Base-by-base conservation (phyloP, 2,113 vertebrate species). In the Hippopotamus amphibius region DNA sequence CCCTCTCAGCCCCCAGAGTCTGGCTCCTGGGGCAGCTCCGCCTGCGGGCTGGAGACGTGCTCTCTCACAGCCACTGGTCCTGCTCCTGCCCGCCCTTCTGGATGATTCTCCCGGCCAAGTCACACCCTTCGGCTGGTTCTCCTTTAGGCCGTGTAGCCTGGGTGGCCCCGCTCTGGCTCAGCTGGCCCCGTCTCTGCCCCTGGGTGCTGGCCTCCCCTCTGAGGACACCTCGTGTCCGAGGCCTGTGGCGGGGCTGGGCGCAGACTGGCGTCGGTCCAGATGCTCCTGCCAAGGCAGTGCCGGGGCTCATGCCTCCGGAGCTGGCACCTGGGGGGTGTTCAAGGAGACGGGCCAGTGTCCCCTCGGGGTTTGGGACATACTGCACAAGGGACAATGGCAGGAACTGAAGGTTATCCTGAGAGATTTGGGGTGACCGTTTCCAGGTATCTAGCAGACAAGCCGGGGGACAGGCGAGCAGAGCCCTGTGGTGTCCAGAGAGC, bases 41-140 rank as follows among this genome's bases (percentile, higher is more conserved):
- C 61, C 65, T 1, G 2, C 1, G 0, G 3, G 53, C 61, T 21
- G 33, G 28, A 59, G 88, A 13, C 0, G 5, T 0, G 0, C 46
- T 10, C 24, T 11, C 7, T 46, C 9, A 6, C 26, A 15, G n/a
- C 12, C 37, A 3, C 93, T 2, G 21, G 43, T 8, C 26, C 88
- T 43, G 61, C 61, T 57, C n/a, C 30, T 1, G 24, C 26, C 55
- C 3, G 0, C 8, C 16, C 46, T 46, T 30, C 37, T 14, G 21
- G 21, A 2, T 19, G 21, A 5, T 63, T 82, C 53, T 71, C 41
- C 43, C 17, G 2, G 77, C 12, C 19, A 24, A 16, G 0, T 24
- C 50, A 7, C 66, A 61, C 15, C 72, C 37, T 11, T 37, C 3
- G 43, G 63, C 26, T 81, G 13, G 19, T 19, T 30, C 19, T 26